Base-by-base conservation (phyloP, 2,797 vertebrate genomes). In the Enteromius trimaculatus region DNA sequence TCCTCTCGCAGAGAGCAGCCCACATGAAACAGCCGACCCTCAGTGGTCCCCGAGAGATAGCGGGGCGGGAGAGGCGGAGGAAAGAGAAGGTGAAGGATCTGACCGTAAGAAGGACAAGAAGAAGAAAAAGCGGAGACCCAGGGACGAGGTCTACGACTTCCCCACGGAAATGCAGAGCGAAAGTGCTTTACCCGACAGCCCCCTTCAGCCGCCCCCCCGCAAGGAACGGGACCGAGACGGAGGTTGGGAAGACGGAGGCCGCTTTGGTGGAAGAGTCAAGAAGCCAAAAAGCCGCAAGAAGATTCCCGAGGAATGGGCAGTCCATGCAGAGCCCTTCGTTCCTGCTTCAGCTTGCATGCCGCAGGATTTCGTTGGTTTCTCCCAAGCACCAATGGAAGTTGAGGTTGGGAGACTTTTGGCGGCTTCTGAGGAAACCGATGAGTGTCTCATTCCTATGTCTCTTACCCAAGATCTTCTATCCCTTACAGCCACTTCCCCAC, bases 121-220 rank as follows among this genome's bases (percentile, higher is more conserved):
- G 90, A 95, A 95, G 91, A 95, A 95, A 89, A 95, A 94, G 90
- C 93, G 94, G 80, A 90, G 92, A 82, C 92, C 93, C 42, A 92
- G 92, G 80, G 94, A 95, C 0, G 94, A 95, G 14, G 90, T 88
- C 4, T 87, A 82, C 0, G 94, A 95, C 23, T 83, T 87, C 74
- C 89, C 89, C 0, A 2, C 66, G 0, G 93, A 94, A 55, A 76
- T 79, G 21, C 88, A 91, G 9, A 90, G 86, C 49, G 92, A 94
- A 79, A 92, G 89, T 81, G 69, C 88, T 19, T 86, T 88, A 0
- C 21, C 87, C 6, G 93, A 94, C 4, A 89, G 88, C 81, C 88
- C 90, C 69, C 84, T 90, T 13, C 92, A 92, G 74, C 88, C 89
- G 0, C 92, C 92, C 16, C 92, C 93, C 0, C 90, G 88, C 74